Conservation (phyloP, 2,113 vertebrate genomes). For the Austrofundulus limnaeus region DNA sequence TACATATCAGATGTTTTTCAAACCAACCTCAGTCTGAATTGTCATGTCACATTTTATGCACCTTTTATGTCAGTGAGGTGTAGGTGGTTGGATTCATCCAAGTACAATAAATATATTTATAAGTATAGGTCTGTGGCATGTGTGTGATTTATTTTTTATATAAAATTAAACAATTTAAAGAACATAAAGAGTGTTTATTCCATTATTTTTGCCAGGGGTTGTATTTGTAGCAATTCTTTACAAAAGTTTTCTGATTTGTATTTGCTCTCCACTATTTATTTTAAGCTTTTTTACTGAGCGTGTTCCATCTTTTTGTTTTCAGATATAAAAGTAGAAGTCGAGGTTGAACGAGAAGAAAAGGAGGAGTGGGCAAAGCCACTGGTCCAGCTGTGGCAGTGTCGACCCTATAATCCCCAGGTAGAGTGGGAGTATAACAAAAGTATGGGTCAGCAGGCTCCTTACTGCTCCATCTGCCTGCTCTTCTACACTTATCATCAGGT, state of each 20-base stretch:
- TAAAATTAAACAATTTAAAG: too few relatives aligned
- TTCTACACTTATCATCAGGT: constrained; percentile 90
- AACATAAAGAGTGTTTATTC: too few relatives aligned
- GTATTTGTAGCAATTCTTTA: not conserved
- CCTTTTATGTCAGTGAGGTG: too few relatives aligned
- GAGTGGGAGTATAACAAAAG: constrained; percentile 89
- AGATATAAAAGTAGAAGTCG: constrained; percentile 81
- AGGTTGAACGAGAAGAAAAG: constrained; percentile 74
- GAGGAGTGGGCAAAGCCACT: constrained; percentile 93
- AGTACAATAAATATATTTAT: too few relatives aligned
- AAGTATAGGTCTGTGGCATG: too few relatives aligned
- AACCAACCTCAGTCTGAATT: too few relatives aligned
- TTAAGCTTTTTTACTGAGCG: not conserved
- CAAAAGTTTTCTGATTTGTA: not conserved
- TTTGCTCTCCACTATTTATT: not conserved
- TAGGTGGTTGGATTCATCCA: too few relatives aligned
- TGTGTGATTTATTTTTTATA: too few relatives aligned
- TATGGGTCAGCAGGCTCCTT: constrained; percentile 87
- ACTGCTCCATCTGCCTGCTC: constrained; percentile 93
- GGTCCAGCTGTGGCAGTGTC: constrained; percentile 89
- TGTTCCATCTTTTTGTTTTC: constrained; percentile 6
- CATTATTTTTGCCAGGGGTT: too few relatives aligned
- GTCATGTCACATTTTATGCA: too few relatives aligned
- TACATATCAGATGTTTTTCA: too few relatives aligned
- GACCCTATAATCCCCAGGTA: constrained; percentile 84